A percentile compares a stretch with the other conserved stretches of the same genome.
These are phyloP conservation scores for Dolichallabes microphthalmus DNA, from an alignment of 2,113 vertebrate genomes.

Conservation along the genomic window DNA sequence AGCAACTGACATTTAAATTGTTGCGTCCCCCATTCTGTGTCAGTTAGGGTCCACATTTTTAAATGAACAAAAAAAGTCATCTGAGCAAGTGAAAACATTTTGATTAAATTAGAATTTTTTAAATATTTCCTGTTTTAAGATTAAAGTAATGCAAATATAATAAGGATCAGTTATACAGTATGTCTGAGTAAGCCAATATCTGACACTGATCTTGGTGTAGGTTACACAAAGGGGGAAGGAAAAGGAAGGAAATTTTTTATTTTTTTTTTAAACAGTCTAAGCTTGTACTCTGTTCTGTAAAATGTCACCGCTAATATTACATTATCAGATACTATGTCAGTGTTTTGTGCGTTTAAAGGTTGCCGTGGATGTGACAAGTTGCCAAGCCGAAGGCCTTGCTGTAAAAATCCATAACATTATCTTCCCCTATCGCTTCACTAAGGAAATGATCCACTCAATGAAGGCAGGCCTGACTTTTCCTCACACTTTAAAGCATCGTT, in stretches of 20 bases:
- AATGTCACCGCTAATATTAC: neutral
- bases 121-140: no score
- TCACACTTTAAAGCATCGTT: neutral
- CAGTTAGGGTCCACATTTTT: no score
- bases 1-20: no score
- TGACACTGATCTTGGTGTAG: neutral
- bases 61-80: no score
- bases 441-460: slow-evolving; percentile 92
- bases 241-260: neutral
- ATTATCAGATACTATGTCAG: neutral
- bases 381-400: slow-evolving; percentile 79
- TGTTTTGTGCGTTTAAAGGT: slow-evolving; percentile 70
- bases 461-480: slow-evolving; percentile 70
- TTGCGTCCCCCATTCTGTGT: no score
- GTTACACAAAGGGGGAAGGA: neutral
- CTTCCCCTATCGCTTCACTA: slow-evolving; percentile 93
- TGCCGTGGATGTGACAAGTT: slow-evolving; percentile 83
- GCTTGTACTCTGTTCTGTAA: neutral
- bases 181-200: neutral
- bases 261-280: neutral
- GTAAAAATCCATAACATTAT: slow-evolving; percentile 95
- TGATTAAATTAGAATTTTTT: no score
- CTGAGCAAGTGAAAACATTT: no score
- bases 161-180: neutral
- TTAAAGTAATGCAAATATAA: no score